Evolutionary conservation across 2,113 vertebrate genomes (phyloP).

Genomic region (Natator depressus): DNA sequence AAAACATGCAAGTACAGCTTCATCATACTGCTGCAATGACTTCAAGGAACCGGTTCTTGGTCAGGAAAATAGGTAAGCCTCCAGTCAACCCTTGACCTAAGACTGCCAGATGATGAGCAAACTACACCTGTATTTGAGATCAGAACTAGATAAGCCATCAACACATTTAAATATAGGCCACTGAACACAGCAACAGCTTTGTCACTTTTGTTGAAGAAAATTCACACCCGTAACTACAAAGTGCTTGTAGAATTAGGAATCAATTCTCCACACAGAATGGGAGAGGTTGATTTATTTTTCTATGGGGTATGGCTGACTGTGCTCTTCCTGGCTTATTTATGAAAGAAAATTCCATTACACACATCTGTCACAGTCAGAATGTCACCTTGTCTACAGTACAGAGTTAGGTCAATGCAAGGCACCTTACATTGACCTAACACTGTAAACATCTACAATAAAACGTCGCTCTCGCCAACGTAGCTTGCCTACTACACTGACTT

Average conservation of each 20-base stretch:
- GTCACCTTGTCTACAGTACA: neutral
- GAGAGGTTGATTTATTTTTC: neutral
- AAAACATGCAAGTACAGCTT: neutral
- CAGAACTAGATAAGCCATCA: fast-evolving
- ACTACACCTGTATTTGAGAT: neutral
- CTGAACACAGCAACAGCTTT: too few relatives aligned
- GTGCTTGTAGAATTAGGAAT: neutral
- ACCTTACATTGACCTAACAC: too few relatives aligned
- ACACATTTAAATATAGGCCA: neutral
- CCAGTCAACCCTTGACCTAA: neutral
- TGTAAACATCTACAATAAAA: too few relatives aligned
- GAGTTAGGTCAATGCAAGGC: too few relatives aligned
- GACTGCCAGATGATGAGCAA: neutral
- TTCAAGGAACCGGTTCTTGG: neutral
- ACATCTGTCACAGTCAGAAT: neutral
- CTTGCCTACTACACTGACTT: too few relatives aligned
- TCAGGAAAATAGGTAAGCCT: neutral
- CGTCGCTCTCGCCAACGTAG: too few relatives aligned
- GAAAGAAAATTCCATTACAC: neutral
- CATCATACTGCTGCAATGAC: neutral
- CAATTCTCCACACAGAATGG: neutral
- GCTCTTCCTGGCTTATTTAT: neutral
- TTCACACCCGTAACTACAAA: neutral
- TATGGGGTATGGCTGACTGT: neutral
- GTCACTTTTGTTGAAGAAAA: neutral